phyloP scores from a whole-genome alignment of 2,797 vertebrate species.

The Enteromius viviparus region DNA sequence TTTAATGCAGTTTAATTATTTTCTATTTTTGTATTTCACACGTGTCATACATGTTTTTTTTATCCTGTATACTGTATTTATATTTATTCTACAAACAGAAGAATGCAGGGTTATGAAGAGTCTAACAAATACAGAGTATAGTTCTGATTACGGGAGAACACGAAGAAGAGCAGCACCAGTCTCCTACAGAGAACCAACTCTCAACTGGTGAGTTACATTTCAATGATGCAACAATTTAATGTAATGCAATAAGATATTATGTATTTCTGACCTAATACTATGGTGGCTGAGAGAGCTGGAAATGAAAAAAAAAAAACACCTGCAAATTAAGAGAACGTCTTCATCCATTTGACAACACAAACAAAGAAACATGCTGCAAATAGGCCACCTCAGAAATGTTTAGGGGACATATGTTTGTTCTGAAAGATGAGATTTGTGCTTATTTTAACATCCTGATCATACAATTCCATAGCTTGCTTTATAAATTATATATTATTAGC shows the following conservation, averaged over 20 bases:
- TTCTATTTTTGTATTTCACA: not conserved
- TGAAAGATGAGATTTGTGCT: too few relatives aligned
- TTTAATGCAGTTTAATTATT: not conserved
- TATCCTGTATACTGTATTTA: not conserved
- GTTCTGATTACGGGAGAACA: conserved; percentile 48
- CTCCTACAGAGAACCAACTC: conserved; percentile 75
- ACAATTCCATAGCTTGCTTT: too few relatives aligned
- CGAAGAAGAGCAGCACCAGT: conserved; percentile 62
- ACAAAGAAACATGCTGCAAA: too few relatives aligned
- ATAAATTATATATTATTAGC: too few relatives aligned
- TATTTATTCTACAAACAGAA: conserved; percentile 44
- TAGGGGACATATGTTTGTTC: too few relatives aligned
- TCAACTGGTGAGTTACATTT: conserved; percentile 71
- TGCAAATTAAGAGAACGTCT: too few relatives aligned
- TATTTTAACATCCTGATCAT: too few relatives aligned
- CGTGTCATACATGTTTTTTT: not conserved
- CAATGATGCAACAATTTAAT: not conserved
- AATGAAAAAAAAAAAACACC: too few relatives aligned
- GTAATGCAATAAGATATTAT: not conserved
- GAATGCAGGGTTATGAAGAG: conserved; percentile 65
- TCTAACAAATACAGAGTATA: conserved; percentile 70
- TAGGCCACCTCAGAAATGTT: too few relatives aligned
- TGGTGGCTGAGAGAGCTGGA: too few relatives aligned
- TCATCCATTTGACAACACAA: too few relatives aligned
- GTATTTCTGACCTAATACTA: not conserved